Evolutionary conservation across 2,888 invertebrate genomes (phyloP).

Genomic region (Dinocampus coccinellae): DNA sequence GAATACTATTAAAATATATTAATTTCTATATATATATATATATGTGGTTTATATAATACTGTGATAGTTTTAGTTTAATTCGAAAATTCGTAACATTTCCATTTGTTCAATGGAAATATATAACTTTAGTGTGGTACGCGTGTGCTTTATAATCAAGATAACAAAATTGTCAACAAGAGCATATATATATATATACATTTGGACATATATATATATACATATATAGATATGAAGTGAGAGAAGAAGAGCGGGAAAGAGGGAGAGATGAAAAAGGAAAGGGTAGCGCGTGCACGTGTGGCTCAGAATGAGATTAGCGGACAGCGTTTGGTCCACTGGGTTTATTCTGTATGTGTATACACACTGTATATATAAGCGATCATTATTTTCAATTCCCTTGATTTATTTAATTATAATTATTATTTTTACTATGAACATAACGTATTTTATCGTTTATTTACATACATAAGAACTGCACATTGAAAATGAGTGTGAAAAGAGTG

Average conservation of each 20-base stretch:
- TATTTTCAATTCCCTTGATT: neutral
- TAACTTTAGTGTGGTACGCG: neutral
- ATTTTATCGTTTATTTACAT: neutral
- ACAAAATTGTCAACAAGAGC: neutral
- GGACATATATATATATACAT: too few species aligned
- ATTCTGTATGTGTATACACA: neutral
- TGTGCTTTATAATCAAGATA: constrained; percentile 2
- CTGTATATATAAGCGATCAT: neutral
- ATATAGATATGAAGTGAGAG: neutral
- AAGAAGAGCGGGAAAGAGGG: neutral
- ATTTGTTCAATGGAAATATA: neutral
- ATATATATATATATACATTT: too few species aligned
- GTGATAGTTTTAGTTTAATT: too few species aligned
- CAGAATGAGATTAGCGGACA: constrained; percentile 5
- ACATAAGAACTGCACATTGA: neutral
- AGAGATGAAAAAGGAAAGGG: too few species aligned
- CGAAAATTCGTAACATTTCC: neutral
- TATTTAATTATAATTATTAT: too few species aligned
- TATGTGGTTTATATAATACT: too few species aligned
- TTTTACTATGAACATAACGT: neutral
- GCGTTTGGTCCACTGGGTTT: neutral
- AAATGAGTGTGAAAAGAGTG: neutral
- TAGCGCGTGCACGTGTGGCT: neutral
- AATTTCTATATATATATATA: too few species aligned
- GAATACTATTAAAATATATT: too few species aligned